These are phyloP conservation scores for Poeciliopsis retropinna DNA, from an alignment of 2,113 vertebrate genomes.

Conservation along the genomic window DNA sequence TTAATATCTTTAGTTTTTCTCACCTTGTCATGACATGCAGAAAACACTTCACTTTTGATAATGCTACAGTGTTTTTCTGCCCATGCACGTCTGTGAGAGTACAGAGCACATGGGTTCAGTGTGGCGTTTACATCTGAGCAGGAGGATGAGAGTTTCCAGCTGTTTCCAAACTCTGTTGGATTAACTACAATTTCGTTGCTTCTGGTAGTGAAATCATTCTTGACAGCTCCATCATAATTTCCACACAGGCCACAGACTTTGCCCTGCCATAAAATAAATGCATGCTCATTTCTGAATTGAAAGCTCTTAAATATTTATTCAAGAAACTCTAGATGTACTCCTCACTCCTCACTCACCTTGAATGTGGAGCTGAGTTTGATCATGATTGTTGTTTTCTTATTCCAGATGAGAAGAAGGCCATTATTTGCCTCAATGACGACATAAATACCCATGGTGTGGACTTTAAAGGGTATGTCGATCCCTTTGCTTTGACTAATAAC, in stretches of 20 bases:
- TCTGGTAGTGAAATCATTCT: slow-evolving; percentile 88
- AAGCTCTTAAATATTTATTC: not conserved
- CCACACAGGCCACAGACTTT: slow-evolving; percentile 90
- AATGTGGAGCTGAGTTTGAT: slow-evolving; percentile 84
- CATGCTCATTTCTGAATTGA: not conserved
- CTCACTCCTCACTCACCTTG: slow-evolving; percentile 77
- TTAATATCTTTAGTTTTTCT: not conserved
- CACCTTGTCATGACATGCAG: slow-evolving; percentile 82
- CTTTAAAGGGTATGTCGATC: slow-evolving; percentile 79
- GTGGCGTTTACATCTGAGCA: slow-evolving; percentile 76
- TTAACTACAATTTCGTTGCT: slow-evolving; percentile 82
- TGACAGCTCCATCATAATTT: slow-evolving; percentile 87
- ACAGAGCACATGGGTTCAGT: slow-evolving; percentile 76
- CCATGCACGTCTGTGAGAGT: slow-evolving; percentile 84
- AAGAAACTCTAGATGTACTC: not conserved
- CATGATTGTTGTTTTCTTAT: slow-evolving; percentile 88
- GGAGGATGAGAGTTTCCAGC: slow-evolving; percentile 83
- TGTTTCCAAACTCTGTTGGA: slow-evolving; percentile 85
- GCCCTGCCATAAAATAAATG: slow-evolving; percentile 74
- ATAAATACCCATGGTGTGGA: slow-evolving; percentile 88
- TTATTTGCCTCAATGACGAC: slow-evolving; percentile 84
- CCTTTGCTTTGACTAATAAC: slow-evolving; percentile 72
- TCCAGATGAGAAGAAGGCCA: slow-evolving; percentile 88
- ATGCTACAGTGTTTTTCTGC: slow-evolving; percentile 85
- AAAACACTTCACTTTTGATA: slow-evolving; percentile 81